Evolutionary conservation across 2,888 invertebrate genomes (phyloP), one percentile per base, ranked within the genome.

Genomic region (Tenthredo mesomela): DNA sequence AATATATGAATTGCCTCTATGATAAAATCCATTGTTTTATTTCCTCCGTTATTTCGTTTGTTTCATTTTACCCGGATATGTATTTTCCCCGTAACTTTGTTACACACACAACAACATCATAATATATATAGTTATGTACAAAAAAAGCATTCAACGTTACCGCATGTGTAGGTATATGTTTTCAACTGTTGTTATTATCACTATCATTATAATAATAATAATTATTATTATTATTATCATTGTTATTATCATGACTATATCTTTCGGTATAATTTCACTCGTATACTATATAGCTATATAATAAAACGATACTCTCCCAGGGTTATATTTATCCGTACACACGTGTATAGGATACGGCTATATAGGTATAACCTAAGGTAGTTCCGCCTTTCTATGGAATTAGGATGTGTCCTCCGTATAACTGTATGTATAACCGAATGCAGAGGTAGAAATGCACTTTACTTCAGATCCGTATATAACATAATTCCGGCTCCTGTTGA

Each of bases 381-480:
- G 33, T 47, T 50, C 5, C 77, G 25, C 77, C 50, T 77, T 77
- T 77, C 77, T 77, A 73, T 77, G 70, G 43, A 86, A 86, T 87
- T 87, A 84, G 84, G 77, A 86, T 82, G 87, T 86, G 82, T 87
- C 82, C 47, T 71, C 65, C 84, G 67, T 25, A n/a, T 40, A 40
- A 12, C 40, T 73, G 37, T 73, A 43, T 73, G 18, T 21, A 29
- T 25, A 18, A 29, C 25, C 15, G 54, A 54, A 54, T n/a, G 47
- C 29, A 47, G 82, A 37, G 77, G 33, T 12, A 50, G 82, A 67
- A 85, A 83, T 87, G 86, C 86, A 87, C 86, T 89, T 87, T 86
- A 86, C 87, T 88, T 86, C 86, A 86, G 86, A 89, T 87, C 87
- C 82, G 29, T 50, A 71, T 67, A 67, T 73, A 61, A 29, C 40